Base-by-base conservation (phyloP, 2,888 invertebrate genomes). In the Volucella inflata region DNA sequence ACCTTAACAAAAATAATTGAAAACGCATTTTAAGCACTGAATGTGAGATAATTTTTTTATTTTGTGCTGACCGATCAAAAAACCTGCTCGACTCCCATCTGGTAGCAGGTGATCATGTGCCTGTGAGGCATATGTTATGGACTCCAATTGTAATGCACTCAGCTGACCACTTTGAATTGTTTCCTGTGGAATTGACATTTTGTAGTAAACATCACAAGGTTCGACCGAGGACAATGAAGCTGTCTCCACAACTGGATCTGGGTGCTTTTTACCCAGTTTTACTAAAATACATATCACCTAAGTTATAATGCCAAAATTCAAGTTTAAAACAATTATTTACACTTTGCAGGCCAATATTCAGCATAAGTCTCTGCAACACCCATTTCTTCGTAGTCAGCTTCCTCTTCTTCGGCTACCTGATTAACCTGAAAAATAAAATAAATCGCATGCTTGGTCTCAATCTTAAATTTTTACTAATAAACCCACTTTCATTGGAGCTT, bases 231-330 rank as follows among this genome's bases (percentile, higher is more conserved):
- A 98, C 55, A 99, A 93, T 0, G 99, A 99, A 9, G 98, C 98
- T 0, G 99, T 99, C 92, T 99, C 99, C 9, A 99, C 99, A 8
- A 99, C 99, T 0, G 98, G 97, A 93, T 99, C 99, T 0, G 99
- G 99, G 94, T 99, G 99, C 90, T 98, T 97, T 89, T 95, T 95
- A 11, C 99, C 99, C 67, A 98, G 93, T 93, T 97, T 97, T 89
- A 98, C 97, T 97, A 30, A 1, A 64, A 57, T 8, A 10, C 10
- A 16, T 2, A 48, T 17, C 1, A 4, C 10, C 2, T 14, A 60
- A 57, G 16, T 30, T 44, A 46, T 1, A 14, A 6, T 11, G 38
- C 14, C 2, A 6, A 53, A 12, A n/a, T 12, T 8, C 8, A 11
- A 4, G 14, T 8, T 53, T 21, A 10, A 11, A 1, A 79, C n/a